These are phyloP conservation scores for Gymnoscopelus braueri DNA, from an alignment of 2,797 vertebrate genomes.

Conservation along the genomic window DNA sequence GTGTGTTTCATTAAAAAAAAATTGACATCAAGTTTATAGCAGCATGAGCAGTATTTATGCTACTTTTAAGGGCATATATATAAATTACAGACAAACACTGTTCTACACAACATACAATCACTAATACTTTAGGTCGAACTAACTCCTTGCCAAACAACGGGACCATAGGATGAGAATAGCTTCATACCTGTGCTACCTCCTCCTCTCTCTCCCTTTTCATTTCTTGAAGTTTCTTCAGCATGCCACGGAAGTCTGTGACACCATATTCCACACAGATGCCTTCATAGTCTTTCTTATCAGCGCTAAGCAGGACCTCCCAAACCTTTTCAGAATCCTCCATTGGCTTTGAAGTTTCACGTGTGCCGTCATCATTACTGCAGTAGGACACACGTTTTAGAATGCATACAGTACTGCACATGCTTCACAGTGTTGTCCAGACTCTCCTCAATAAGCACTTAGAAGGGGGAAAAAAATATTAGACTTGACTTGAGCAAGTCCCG, in stretches of 20 bases:
- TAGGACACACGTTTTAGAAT: not conserved
- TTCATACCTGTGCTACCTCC: slow-evolving; percentile 82
- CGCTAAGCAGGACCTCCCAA: slow-evolving; percentile 89
- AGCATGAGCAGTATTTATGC: no score
- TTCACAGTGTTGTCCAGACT: not conserved
- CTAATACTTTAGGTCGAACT: slow-evolving; percentile 41
- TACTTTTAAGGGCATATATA: no score
- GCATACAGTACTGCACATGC: not conserved
- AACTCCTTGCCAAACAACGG: not conserved
- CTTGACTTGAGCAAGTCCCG: not conserved
- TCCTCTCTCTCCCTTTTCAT: slow-evolving; percentile 83
- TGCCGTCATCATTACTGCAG: slow-evolving; percentile 65
- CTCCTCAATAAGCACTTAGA: not conserved
- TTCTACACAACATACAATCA: no score
- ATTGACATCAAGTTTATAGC: no score
- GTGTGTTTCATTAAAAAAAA: no score
- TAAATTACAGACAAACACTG: no score
- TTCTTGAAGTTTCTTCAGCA: slow-evolving; percentile 87
- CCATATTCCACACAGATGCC: slow-evolving; percentile 85
- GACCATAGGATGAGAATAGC: slow-evolving; percentile 17
- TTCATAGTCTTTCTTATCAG: slow-evolving; percentile 92
- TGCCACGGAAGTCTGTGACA: slow-evolving; percentile 88
- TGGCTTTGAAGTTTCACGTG: slow-evolving; percentile 60
- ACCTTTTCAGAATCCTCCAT: slow-evolving; percentile 80
- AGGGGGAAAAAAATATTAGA: not conserved